Conservation (phyloP, 1,140 invertebrate species). For the Sycophaga agraensis region DNA sequence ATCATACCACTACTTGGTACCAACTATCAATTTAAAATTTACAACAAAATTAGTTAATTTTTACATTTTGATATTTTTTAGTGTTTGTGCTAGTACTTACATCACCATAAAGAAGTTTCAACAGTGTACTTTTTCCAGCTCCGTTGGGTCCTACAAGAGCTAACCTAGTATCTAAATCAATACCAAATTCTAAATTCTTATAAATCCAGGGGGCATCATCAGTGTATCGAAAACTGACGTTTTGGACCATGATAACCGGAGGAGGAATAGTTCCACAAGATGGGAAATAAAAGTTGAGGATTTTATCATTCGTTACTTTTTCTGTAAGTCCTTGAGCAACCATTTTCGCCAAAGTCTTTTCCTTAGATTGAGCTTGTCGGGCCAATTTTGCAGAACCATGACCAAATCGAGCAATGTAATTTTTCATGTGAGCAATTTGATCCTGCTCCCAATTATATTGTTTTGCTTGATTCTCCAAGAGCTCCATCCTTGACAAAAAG, state of each 20-base stretch:
- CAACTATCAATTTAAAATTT: conserved; percentile 63
- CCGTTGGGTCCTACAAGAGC: conserved; percentile 99
- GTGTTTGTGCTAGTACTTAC: conserved; percentile 58
- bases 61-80: neutral
- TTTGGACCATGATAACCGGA: conserved; percentile 98
- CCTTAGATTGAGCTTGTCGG: conserved; percentile 97
- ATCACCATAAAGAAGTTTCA: conserved; percentile 95
- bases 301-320: conserved; percentile 88
- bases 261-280: conserved; percentile 96
- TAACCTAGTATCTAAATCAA: conserved; percentile 95
- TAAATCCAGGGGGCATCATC: conserved; percentile 91
- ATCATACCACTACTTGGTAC: conserved; percentile 96
- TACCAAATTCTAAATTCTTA: conserved; percentile 97
- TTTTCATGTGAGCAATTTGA: conserved; percentile 99
- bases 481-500: conserved; percentile 69
- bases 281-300: conserved; percentile 93
- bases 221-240: conserved; percentile 94
- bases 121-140: conserved; percentile 95
- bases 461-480: conserved; percentile 98
- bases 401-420: conserved; percentile 99
- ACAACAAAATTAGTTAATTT: neutral
- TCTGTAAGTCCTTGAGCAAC: conserved; percentile 96
- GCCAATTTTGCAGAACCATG: conserved; percentile 98
- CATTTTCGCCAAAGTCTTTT: conserved; percentile 99
- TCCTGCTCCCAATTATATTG: conserved; percentile 99